Conservation (phyloP, 2,797 vertebrate genomes). For the Smutsia temminckii region DNA sequence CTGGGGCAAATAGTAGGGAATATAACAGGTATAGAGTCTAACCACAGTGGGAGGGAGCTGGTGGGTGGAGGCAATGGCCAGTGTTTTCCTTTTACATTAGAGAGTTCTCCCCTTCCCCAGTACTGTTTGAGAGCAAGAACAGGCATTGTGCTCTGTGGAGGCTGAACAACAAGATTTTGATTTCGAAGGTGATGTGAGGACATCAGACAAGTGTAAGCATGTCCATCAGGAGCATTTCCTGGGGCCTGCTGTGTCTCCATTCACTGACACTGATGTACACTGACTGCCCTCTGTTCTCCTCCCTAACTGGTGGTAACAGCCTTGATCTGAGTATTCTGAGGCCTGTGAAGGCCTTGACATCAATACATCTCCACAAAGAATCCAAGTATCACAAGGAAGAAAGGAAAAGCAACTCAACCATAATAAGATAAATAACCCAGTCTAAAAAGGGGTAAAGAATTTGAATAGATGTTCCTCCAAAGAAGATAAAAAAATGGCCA, state of each 20-base stretch:
- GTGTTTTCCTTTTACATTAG: background rate
- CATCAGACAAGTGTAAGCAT: conserved; percentile 55
- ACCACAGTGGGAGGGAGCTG: background rate
- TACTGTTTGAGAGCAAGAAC: conserved; percentile 37
- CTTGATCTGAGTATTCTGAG: conserved; percentile 58
- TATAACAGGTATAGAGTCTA: background rate
- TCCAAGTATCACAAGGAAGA: background rate
- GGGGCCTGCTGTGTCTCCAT: conserved; percentile 50
- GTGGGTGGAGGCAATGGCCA: background rate
- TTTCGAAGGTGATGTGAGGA: conserved; percentile 66
- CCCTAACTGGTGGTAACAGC: conserved; percentile 47
- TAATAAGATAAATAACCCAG: conserved; percentile 47
- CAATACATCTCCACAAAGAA: conserved; percentile 47
- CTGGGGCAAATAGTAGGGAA: background rate
- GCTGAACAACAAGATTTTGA: conserved; percentile 49
- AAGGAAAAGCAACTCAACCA: conserved; percentile 53
- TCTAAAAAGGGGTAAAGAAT: conserved; percentile 44
- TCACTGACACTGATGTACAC: conserved; percentile 65
- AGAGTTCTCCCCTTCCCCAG: background rate
- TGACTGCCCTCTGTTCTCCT: conserved; percentile 64
- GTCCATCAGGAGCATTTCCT: conserved; percentile 49
- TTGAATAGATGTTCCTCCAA: conserved; percentile 47
- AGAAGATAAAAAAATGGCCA: conserved; percentile 44
- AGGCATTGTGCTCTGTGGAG: conserved; percentile 16
- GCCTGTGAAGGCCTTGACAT: conserved; percentile 38